phyloP scores from a whole-genome alignment of 2,888 invertebrate species.

The Scaeva pyrastri region DNA sequence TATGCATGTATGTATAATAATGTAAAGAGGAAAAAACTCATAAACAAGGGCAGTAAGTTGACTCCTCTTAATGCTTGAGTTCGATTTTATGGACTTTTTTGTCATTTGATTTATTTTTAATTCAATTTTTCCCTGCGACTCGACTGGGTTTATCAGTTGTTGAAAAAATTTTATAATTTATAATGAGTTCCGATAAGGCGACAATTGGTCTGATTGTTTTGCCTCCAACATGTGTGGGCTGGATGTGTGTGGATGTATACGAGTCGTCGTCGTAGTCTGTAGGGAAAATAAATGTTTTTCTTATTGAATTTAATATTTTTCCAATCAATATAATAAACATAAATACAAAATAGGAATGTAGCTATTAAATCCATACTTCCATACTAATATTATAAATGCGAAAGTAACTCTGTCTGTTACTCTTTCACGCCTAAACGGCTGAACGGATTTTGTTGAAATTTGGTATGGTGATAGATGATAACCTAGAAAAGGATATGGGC shows the following conservation, averaged over 20 bases:
- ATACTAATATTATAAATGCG: too few species aligned
- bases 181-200: constrained; percentile 66
- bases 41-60: constrained; percentile 48
- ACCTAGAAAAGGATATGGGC: too few species aligned
- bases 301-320: constrained; percentile 33
- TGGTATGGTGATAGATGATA: too few species aligned
- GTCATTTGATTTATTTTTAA: constrained; percentile 57
- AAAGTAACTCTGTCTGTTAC: too few species aligned
- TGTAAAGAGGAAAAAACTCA: constrained; percentile 38
- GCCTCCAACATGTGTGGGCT: constrained; percentile 58
- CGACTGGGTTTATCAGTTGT: constrained; percentile 44
- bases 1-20: too few species aligned
- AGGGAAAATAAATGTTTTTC: background rate
- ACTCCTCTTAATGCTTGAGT: constrained; percentile 42
- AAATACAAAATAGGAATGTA: too few species aligned
- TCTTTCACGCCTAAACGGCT: too few species aligned
- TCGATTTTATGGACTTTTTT: constrained; percentile 55
- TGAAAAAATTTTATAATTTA: constrained; percentile 44
- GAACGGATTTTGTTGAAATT: too few species aligned
- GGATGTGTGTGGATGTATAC: too few species aligned
- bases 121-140: constrained; percentile 27
- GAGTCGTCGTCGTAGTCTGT: too few species aligned
- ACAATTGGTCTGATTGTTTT: constrained; percentile 66
- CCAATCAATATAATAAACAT: too few species aligned
- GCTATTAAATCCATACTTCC: too few species aligned